Evolutionary conservation across 2,888 invertebrate species (phyloP), one percentile per base, ranked within the genome.

Genomic region (Germaria angustata): DNA sequence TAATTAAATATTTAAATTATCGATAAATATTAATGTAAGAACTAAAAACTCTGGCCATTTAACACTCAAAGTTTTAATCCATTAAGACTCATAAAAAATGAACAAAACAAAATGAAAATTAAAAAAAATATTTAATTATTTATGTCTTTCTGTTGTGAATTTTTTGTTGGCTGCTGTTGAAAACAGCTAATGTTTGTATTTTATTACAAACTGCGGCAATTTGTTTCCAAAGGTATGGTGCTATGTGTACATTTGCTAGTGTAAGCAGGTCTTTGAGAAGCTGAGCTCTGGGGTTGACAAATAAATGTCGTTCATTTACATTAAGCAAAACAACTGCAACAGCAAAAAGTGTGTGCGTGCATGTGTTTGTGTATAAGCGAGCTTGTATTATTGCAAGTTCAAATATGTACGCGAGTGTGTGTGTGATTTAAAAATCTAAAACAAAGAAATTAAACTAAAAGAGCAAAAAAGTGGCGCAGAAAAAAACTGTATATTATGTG

Each of bases 261-360:
- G n/a, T 28, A 28, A 20, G 1, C 13, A 2, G 22, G 41, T 22
- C 20, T 39, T 20, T 63, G 41, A 53, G 59, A 55, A 71, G 49
- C 36, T 49, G 49, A 61, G 49, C 49, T 65, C 28, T 57, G 71
- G 41, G 65, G 39, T 65, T 72, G 79, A 57, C 51, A 66, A 72
- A 72, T 66, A 79, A 79, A 61, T 69, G 46, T 24, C 79, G 72
- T 65, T 65, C 49, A 79, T 71, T 78, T 55, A 79, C 72, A 72
- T 79, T 22, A 57, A 63, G 71, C 39, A 78, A 69, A 46, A 36
- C 39, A 44, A 24, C 32, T 22, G 63, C 32, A 20, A 41, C 28
- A 49, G 15, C 2, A 41, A 28, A 41, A 41, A 39, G 36, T 76
- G 57, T 28, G 57, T 66, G 57, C 39, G 66, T 36, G 57, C 24